Evolutionary conservation across 2,113 vertebrate species (phyloP).

Genomic region (Heterotis niloticus): DNA sequence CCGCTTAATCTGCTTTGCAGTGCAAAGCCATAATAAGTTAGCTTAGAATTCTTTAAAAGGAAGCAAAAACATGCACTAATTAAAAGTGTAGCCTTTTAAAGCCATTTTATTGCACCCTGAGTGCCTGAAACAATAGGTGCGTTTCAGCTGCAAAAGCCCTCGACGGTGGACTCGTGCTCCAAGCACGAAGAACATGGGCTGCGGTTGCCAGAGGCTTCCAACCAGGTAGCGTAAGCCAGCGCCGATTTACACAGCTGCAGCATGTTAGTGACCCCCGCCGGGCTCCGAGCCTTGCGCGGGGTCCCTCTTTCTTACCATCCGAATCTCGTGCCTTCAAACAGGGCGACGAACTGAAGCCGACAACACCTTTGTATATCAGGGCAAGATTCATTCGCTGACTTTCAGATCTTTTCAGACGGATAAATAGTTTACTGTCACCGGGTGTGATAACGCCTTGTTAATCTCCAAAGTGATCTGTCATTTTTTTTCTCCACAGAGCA

Average conservation of each 20-base stretch:
- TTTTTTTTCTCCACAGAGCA: background rate
- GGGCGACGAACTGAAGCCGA: background rate
- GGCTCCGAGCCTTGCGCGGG: background rate
- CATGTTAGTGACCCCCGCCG: background rate
- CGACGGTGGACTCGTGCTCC: background rate
- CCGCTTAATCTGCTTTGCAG: too few species aligned
- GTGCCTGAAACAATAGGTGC: background rate
- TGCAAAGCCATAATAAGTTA: too few species aligned
- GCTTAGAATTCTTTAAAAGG: too few species aligned
- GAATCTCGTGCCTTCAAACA: background rate
- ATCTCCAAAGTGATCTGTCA: slow-evolving; percentile 8
- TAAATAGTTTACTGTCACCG: background rate
- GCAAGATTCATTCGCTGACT: background rate
- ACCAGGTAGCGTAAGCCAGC: slow-evolving; percentile 28
- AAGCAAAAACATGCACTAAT: slow-evolving; percentile 1
- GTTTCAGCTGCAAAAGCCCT: background rate
- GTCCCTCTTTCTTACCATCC: background rate
- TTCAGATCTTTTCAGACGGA: background rate
- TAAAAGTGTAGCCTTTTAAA: background rate
- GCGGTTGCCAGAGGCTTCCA: background rate
- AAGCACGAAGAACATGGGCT: background rate
- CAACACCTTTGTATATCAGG: background rate
- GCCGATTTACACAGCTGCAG: background rate
- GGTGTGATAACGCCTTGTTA: background rate
- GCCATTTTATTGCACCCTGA: background rate